These are phyloP conservation scores for Xenops minutus DNA, from an alignment of 2,797 vertebrate species.

Conservation along the genomic window DNA sequence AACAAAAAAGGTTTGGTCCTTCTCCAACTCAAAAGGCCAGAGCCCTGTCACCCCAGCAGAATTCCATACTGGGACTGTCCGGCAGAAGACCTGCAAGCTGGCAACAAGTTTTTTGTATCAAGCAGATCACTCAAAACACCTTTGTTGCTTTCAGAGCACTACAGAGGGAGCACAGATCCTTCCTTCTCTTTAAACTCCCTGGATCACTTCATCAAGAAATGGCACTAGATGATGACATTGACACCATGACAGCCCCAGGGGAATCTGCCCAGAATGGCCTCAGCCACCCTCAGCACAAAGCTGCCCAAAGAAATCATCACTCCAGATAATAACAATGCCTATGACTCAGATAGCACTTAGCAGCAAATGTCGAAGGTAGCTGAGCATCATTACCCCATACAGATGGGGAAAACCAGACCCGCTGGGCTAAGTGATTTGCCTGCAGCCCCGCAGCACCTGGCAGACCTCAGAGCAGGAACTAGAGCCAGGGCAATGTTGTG, in stretches of 20 bases:
- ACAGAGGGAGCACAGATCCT: not conserved
- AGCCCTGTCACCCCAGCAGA: not conserved
- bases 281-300: not conserved
- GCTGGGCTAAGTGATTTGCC: slow-evolving; percentile 43
- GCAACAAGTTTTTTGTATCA: not conserved
- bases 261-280: not conserved
- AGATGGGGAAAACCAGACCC: slow-evolving; percentile 52
- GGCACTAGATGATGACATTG: accelerated
- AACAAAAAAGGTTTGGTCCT: not conserved
- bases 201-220: not conserved
- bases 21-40: not conserved
- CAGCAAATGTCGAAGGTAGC: not conserved
- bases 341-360: slow-evolving; percentile 8
- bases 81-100: not conserved
- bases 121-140: not conserved
- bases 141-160: not conserved
- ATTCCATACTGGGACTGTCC: not conserved
- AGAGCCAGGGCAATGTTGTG: not conserved
- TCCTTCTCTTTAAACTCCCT: not conserved
- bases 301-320: not conserved
- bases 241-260: not conserved
- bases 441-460: slow-evolving; percentile 29
- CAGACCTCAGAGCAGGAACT: slow-evolving; percentile 38
- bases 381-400: slow-evolving; percentile 34
- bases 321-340: not conserved